These are phyloP conservation scores for Neostethus bicornis DNA, from an alignment of 2,797 vertebrate species.

Conservation along the genomic window DNA sequence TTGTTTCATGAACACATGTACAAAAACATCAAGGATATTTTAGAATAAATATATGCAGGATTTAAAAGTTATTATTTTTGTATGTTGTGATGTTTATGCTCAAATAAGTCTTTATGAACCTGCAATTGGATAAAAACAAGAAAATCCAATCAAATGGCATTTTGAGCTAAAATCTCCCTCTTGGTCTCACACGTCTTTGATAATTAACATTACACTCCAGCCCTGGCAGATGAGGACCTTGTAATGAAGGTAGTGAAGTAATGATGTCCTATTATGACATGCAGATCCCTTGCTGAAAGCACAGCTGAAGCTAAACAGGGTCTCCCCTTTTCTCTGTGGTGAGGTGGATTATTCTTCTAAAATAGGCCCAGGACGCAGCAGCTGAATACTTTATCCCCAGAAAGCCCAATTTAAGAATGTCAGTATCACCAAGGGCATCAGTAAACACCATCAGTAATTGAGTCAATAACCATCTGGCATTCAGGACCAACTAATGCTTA, in stretches of 20 bases:
- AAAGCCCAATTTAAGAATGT: conserved; percentile 64
- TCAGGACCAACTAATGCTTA: conserved; percentile 66
- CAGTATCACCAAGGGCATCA: conserved; percentile 65
- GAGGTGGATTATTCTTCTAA: conserved; percentile 36
- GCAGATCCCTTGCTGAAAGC: conserved; percentile 72
- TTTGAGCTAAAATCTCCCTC: conserved; percentile 60
- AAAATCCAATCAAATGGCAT: conserved; percentile 64
- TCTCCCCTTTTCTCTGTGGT: conserved; percentile 12
- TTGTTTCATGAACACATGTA: background rate
- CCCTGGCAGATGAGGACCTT: conserved; percentile 71
- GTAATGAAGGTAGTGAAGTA: conserved; percentile 78
- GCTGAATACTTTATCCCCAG: conserved; percentile 58
- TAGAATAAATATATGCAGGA: background rate
- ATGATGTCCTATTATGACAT: conserved; percentile 81
- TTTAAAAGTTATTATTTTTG: background rate
- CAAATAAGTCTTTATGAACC: conserved; percentile 53
- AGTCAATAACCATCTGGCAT: conserved; percentile 67
- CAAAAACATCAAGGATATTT: background rate
- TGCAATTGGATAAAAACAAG: conserved; percentile 65
- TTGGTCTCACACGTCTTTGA: conserved; percentile 49
- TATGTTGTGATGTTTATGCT: conserved; percentile 32
- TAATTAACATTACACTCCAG: conserved; percentile 77
- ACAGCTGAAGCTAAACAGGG: conserved; percentile 47
- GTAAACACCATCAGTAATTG: conserved; percentile 69
- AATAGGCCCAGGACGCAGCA: conserved; percentile 49